These are phyloP conservation scores for Sebastes elongatus DNA, from an alignment of 2,797 vertebrate species.

Conservation along the genomic window DNA sequence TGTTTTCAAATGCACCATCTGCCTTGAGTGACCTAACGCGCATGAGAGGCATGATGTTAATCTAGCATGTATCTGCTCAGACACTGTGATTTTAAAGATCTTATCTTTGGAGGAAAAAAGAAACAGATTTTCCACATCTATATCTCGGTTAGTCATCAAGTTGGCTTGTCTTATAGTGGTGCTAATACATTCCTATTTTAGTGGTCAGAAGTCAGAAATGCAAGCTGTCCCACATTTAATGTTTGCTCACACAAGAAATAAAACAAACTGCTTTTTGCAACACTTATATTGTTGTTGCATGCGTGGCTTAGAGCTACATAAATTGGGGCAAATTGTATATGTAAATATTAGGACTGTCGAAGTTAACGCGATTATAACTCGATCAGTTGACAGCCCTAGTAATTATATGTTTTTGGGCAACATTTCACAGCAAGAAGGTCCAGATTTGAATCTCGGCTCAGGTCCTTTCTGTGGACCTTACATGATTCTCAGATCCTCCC, in stretches of 20 bases:
- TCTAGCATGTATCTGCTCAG: constrained; percentile 9
- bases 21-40: constrained; percentile 20
- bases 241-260: constrained; percentile 9
- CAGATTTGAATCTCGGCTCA: neutral
- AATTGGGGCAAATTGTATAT: neutral
- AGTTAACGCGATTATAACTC: too few species aligned
- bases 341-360: too few species aligned
- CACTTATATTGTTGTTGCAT: neutral
- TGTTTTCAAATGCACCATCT: constrained; percentile 32
- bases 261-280: neutral
- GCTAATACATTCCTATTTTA: constrained; percentile 23
- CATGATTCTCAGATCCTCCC: neutral
- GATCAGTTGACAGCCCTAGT: too few species aligned
- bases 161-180: constrained; percentile 19
- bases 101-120: constrained; percentile 22
- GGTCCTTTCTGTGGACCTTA: neutral
- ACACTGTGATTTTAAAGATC: constrained; percentile 16
- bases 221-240: constrained; percentile 46
- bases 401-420: neutral
- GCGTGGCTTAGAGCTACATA: neutral
- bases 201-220: constrained; percentile 18
- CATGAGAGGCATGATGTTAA: constrained; percentile 2
- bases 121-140: constrained; percentile 42
- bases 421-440: neutral
- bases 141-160: constrained; percentile 25